phyloP scores from a whole-genome alignment of 1,140 invertebrate genomes.

The Diorhabda elongata region DNA sequence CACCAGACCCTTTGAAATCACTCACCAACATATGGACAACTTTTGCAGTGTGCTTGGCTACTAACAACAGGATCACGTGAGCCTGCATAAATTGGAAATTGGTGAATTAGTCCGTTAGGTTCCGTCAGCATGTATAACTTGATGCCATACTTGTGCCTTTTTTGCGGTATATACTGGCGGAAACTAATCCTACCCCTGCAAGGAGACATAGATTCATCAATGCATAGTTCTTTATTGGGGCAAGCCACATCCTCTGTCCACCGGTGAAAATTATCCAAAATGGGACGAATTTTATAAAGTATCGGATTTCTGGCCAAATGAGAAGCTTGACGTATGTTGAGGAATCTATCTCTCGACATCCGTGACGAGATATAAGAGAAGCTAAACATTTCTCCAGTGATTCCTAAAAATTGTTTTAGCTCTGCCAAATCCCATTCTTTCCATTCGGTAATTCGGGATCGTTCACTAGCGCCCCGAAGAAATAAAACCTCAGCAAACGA shows the following conservation, averaged over 20 bases:
- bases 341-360: no score
- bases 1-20: conserved; percentile 25
- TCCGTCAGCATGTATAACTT: no score
- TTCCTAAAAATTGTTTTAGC: no score
- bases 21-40: conserved; percentile 38
- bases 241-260: conserved; percentile 30
- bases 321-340: conserved; percentile 30
- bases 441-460: no score
- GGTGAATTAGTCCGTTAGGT: conserved; percentile 13
- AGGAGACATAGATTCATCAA: conserved; percentile 37
- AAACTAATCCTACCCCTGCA: conserved; percentile 32
- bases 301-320: conserved; percentile 27
- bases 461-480: no score
- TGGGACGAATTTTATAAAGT: conserved; percentile 26
- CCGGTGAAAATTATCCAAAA: conserved; percentile 32
- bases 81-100: conserved; percentile 15
- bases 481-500: no score
- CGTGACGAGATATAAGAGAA: no score
- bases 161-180: no score
- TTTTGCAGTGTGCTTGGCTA: conserved; percentile 33
- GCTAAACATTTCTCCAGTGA: no score
- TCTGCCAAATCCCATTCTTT: no score
- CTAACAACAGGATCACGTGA: background rate
- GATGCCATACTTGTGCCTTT: no score
- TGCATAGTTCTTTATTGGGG: conserved; percentile 25